Percentiles rank a stretch among this genome's conserved stretches.
phyloP scores from a whole-genome alignment of 2,888 invertebrate genomes.

The Pterostichus madidus region DNA sequence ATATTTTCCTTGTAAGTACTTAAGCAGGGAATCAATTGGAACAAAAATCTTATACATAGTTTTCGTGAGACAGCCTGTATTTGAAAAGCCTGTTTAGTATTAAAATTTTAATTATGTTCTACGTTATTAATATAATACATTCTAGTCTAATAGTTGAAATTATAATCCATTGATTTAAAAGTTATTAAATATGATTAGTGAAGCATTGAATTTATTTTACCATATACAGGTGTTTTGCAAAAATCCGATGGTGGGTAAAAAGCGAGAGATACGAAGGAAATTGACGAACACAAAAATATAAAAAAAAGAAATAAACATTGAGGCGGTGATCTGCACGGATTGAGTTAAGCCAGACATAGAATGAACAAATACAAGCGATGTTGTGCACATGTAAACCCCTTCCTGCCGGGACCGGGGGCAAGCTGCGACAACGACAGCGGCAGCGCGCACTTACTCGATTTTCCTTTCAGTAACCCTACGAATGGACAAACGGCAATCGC shows the following conservation, averaged over 20 bases:
- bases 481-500: constrained; percentile 46
- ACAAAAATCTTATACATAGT: too few species aligned
- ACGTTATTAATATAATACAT: too few species aligned
- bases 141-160: too few species aligned
- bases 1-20: too few species aligned
- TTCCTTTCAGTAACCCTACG: constrained; percentile 61
- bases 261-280: constrained; percentile 57
- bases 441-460: constrained; percentile 61
- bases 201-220: constrained; percentile 26
- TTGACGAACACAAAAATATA: constrained; percentile 62
- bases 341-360: constrained; percentile 59
- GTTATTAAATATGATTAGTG: constrained; percentile 19
- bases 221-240: background rate
- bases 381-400: constrained; percentile 60
- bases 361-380: constrained; percentile 42
- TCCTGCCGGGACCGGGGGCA: constrained; percentile 25
- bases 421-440: constrained; percentile 57
- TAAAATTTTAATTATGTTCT: too few species aligned
- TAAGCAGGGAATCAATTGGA: too few species aligned
- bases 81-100: too few species aligned
- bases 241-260: constrained; percentile 48
- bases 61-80: too few species aligned
- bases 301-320: constrained; percentile 43
- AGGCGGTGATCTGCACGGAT: constrained; percentile 54
- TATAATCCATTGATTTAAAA: background rate